phyloP scores from a whole-genome alignment of 1,140 invertebrate genomes.

The Calosoma granatense region DNA sequence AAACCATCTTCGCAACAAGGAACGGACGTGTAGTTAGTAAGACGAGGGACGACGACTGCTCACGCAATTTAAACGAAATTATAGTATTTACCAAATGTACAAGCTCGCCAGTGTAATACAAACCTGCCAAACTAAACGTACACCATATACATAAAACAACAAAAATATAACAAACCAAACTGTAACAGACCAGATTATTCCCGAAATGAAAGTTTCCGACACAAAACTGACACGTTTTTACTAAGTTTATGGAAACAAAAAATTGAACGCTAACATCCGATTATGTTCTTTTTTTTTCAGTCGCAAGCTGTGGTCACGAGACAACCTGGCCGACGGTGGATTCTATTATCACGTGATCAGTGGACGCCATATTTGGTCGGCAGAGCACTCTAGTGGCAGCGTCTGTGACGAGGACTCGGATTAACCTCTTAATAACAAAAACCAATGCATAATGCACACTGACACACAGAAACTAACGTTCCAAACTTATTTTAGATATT shows the following conservation, averaged over 20 bases:
- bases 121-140: neutral
- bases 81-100: neutral
- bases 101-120: neutral
- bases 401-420: neutral
- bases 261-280: neutral
- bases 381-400: neutral
- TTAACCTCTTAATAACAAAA: neutral
- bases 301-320: conserved; percentile 1
- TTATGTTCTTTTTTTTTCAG: conserved; percentile 1
- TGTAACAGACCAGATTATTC: neutral
- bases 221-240: neutral
- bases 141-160: neutral
- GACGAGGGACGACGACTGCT: neutral
- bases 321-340: neutral
- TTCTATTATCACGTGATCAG: conserved; percentile 5
- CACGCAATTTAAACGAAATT: conserved; percentile 4
- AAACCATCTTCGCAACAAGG: neutral
- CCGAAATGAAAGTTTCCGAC: neutral
- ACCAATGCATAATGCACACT: neutral
- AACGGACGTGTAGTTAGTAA: neutral
- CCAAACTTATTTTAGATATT: neutral
- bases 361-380: neutral
- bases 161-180: neutral
- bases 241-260: neutral
- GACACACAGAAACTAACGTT: neutral